Evolutionary conservation across 2,113 vertebrate species (phyloP), one percentile per base, ranked within the genome.

Genomic region (Neoarius graeffei): DNA sequence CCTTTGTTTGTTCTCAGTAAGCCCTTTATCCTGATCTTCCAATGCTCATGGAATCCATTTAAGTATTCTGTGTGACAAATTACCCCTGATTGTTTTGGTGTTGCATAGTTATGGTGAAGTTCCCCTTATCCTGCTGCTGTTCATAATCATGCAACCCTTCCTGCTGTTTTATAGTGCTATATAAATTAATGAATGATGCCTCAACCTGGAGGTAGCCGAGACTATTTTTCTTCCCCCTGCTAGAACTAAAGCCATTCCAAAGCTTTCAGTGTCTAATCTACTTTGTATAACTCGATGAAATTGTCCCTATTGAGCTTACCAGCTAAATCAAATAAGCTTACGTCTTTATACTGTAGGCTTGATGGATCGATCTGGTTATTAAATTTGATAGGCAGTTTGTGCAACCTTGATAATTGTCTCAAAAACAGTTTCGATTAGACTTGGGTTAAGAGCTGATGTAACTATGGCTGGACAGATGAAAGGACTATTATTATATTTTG

Each of bases 241-340:
- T 7, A 17, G 2, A 42, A 81, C 80, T 42, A 42, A 23, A 62
- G 19, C 17, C 27, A 60, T 42, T 81, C 30, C 17, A 62, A 62
- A 62, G 80, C 76, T 56, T 79, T 48, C 30, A 48, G 10, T 48
- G 19, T 81, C 79, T 59, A 56, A 81, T 59, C n/a, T 62, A 14
- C 20, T 62, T 60, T 62, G 57, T 42, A 42, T 42, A 62, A 9
- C 20, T 11, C 7, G 80, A 82, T 81, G 27, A 35, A 60, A 42
- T 6, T 35, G 54, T 62, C 30, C 57, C 4, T 62, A 82, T 35
- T 42, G 27, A 60, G 57, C n/a, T 82, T 57, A 0, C 52, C 76
- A 79, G 13, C 76, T 27, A 54, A 79, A 79, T 79, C 76, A 54
- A 77, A 54, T 77, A 77, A 54, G 11, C 74, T n/a, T 81, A 1